phyloP scores from a whole-genome alignment of 2,888 invertebrate genomes.

The Platycheirus rosarum region DNA sequence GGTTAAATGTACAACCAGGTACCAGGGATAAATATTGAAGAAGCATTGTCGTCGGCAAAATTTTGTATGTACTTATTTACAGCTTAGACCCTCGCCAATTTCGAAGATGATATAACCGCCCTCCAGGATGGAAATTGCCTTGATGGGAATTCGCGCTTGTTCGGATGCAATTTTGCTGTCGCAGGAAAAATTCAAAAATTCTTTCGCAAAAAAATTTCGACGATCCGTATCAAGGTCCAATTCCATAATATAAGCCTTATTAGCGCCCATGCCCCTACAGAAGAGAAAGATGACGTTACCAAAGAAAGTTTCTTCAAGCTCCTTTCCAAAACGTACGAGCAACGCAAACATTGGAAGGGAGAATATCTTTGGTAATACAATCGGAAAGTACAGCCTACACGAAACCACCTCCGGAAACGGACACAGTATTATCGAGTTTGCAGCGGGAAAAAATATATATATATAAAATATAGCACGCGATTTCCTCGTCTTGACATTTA shows the following conservation, averaged over 20 bases:
- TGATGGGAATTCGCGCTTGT: too few species aligned
- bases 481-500: not conserved
- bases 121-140: too few species aligned
- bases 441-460: too few species aligned
- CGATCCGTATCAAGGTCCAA: not conserved
- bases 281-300: slow-evolving; percentile 22
- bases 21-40: too few species aligned
- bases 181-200: too few species aligned
- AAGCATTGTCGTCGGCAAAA: too few species aligned
- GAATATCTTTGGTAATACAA: not conserved
- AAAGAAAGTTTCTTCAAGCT: slow-evolving; percentile 32
- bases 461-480: not conserved
- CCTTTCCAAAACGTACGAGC: slow-evolving; percentile 26
- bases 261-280: slow-evolving; percentile 12
- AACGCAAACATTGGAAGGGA: slow-evolving; percentile 15
- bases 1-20: too few species aligned
- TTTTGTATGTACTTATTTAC: too few species aligned
- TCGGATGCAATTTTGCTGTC: too few species aligned
- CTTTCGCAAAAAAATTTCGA: too few species aligned
- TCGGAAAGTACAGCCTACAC: not conserved
- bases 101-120: not conserved
- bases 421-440: too few species aligned
- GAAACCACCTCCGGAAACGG: too few species aligned
- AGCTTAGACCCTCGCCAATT: slow-evolving; percentile 12
- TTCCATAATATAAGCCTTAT: slow-evolving; percentile 23